phyloP scores from a whole-genome alignment of 2,113 vertebrate genomes.

The Anser brachyrhynchus region DNA sequence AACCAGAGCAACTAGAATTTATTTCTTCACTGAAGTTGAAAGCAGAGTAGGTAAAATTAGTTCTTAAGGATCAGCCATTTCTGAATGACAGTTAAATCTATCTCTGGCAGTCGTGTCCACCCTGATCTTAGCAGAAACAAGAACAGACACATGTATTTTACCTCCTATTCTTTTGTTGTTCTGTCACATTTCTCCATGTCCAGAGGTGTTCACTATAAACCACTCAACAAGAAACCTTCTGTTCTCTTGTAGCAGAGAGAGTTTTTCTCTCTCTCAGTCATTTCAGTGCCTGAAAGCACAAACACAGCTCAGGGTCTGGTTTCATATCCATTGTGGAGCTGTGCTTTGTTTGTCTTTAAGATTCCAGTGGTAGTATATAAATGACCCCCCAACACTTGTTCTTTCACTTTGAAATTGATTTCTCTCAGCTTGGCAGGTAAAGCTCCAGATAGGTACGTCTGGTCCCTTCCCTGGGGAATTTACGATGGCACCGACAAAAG shows the following conservation, averaged over 20 bases:
- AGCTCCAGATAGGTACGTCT: constrained; percentile 61
- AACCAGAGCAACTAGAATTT: not conserved
- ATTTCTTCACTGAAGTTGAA: not conserved
- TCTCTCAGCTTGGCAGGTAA: constrained; percentile 71
- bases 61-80: not conserved
- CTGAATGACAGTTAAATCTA: not conserved
- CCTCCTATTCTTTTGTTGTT: not conserved
- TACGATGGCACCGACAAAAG: constrained; percentile 59
- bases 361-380: constrained; percentile 32
- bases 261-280: not conserved
- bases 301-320: not conserved
- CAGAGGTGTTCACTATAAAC: not conserved
- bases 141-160: not conserved
- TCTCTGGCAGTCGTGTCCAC: not conserved
- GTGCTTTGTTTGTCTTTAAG: constrained; percentile 61
- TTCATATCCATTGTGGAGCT: not conserved
- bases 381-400: constrained; percentile 63
- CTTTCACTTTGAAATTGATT: constrained; percentile 66
- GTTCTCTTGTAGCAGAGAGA: not conserved
- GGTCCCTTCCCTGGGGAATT: constrained; percentile 41
- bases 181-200: not conserved
- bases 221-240: not conserved
- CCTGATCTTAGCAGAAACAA: not conserved
- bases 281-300: constrained; percentile 30
- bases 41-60: not conserved